Evolutionary conservation across 2,113 vertebrate genomes (phyloP), one percentile per base, ranked within the genome.

Genomic region (Nicator chloris): DNA sequence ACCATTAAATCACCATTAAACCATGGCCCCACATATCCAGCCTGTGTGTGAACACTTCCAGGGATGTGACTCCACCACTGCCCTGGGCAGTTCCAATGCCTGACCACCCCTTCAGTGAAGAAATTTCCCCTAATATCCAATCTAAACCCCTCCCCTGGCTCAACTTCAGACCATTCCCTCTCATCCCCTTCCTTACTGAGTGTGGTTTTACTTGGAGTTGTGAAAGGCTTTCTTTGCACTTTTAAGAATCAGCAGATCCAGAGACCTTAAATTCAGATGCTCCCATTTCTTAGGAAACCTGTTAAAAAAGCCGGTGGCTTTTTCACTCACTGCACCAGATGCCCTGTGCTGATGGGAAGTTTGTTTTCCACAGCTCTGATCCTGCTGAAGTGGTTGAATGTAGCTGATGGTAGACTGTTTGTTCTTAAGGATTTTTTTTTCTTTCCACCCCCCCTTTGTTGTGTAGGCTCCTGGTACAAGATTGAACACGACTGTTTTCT

Each of bases 401-500:
- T 82, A 94, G 82, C 42, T 90, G 53, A 24, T 33, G 61, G 66
- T 53, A 65, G 70, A 85, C 73, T 91, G 57, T 57, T 89, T 90
- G 65, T 80, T 86, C 78, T 91, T 40, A 6, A 49, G 57, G 59
- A 5, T 3, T 50, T 59, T 47, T 64, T 65, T 66, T 82, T 44
- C 39, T 65, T 66, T 21, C 68, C 47, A 10, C n/a, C 23, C 45
- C 17, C 14, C 24, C 28, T 90, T 90, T 44, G 56, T 85, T 79
- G 57, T 82, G 75, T 80, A 53, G 75, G 88, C 75, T 80, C 11
- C 7, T 72, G 82, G 78, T 93, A 50, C 50, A n/a, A 50, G 79
- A 94, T 94, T 57, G 85, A 92, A 92, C 82, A 82, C 0, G 28
- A 72, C 82, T 70, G 39, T 79, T 94, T 82, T 76, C 28, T 57